Evolutionary conservation across 2,797 vertebrate species (phyloP), one percentile per base, ranked within the genome.

Genomic region (Dermochelys coriacea): DNA sequence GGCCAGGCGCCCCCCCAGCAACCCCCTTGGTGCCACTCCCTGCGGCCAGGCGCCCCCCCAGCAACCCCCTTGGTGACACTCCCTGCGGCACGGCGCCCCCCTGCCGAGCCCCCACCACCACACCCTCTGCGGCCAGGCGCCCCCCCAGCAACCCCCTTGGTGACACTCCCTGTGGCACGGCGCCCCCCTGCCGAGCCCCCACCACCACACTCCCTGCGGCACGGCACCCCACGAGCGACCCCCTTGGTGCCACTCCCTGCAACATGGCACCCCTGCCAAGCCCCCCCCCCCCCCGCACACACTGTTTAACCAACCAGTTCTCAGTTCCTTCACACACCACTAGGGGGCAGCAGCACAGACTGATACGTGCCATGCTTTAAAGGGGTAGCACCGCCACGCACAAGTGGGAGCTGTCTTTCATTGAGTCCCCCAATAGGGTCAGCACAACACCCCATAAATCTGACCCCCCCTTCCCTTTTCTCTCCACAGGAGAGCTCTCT

Each of bases 401-500:
- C 21, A 74, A 27, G 6, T 12, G 41, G 25, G 41, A 25, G 37
- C 41, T 27, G 5, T 45, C 12, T 19, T 41, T 12, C 37, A 41
- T 5, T 71, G 37, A 31, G 29, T 59, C 34, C 61, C 61, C 61
- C 12, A 14, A 7, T 74, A 8, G 4, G 41, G 23, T 74, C n/a
- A 5, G 2, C 37, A 11, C 71, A 74, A 8, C 23, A 74, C 23
- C 74, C 41, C 25, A 8, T 21, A 23, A 47, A 75, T 75, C n/a
- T 41, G n/a, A 23, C 34, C 9, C 41, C 34, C 52, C 15, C 10
- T n/a, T 54, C 52, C n/a, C 18, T 95, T 61, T 51, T 91, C 37
- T 95, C 45, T 50, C 23, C 34, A 52, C 85, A 98, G 97, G 97
- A 97, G 79, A 97, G 96, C 55, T 88, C 93, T 55, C 80, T 97